Evolutionary conservation across 1,140 invertebrate genomes (phyloP).

Genomic region (Drusus annulatus): DNA sequence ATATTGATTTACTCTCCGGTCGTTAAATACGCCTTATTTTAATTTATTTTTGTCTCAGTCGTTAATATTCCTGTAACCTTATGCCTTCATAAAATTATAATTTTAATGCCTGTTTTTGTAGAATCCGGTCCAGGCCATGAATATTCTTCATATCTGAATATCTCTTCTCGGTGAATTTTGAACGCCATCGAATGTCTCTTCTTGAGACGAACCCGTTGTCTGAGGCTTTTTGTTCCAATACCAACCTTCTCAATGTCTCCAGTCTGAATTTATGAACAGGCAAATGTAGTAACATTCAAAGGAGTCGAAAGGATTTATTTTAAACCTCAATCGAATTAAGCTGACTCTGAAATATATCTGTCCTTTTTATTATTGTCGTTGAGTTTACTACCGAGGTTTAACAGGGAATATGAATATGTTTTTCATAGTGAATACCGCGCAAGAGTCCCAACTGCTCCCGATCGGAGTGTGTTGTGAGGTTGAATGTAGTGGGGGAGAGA

Average conservation of each 20-base stretch:
- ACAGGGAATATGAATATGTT: no score
- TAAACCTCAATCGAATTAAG: no score
- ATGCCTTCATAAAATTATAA: not conserved
- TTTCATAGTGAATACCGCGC: no score
- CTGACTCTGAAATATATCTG: no score
- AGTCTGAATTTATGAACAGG: not conserved
- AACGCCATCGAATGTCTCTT: not conserved
- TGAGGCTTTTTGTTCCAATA: not conserved
- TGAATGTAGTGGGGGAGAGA: no score
- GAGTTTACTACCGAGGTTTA: no score
- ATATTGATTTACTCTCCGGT: no score
- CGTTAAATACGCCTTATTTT: not conserved
- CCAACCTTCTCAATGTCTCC: not conserved
- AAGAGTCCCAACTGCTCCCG: no score
- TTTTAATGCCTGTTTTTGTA: not conserved
- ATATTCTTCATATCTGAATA: conserved; percentile 13
- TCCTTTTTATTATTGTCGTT: no score
- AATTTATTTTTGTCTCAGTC: not conserved
- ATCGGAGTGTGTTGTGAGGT: no score
- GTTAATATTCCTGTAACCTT: not conserved
- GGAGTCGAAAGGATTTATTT: no score
- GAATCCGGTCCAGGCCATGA: not conserved
- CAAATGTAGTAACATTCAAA: not conserved
- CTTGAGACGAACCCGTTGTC: not conserved
- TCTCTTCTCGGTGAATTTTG: not conserved